phyloP scores from a whole-genome alignment of 2,797 vertebrate species.

The Pteropus rufus region DNA sequence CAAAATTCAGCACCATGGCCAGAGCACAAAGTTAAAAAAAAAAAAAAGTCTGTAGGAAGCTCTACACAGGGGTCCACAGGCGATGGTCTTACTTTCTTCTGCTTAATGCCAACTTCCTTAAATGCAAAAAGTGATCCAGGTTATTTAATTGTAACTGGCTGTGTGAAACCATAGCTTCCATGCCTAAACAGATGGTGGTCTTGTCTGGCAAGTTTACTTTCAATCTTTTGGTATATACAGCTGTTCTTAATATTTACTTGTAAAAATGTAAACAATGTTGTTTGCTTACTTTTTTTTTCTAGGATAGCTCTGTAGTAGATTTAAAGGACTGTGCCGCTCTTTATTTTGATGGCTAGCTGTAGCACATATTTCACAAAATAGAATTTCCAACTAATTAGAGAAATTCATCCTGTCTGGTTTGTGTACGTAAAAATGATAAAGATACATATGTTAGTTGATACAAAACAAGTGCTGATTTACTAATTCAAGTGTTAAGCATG shows the following conservation, averaged over 20 bases:
- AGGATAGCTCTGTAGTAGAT: neutral
- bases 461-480: neutral
- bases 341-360: neutral
- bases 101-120: neutral
- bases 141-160: neutral
- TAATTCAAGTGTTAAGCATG: neutral
- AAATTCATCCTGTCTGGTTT: neutral
- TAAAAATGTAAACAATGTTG: neutral
- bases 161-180: neutral
- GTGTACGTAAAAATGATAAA: neutral
- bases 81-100: neutral
- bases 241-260: neutral
- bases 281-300: neutral
- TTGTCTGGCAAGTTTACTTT: neutral
- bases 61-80: neutral
- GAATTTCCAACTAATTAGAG: neutral
- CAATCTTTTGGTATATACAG: neutral
- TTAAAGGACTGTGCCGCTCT: neutral
- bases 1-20: constrained; percentile 74
- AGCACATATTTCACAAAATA: neutral
- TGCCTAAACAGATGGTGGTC: neutral
- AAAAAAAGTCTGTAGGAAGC: neutral
- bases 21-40: constrained; percentile 40
- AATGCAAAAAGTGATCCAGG: neutral
- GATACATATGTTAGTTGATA: neutral